Percentiles rank a stretch among this genome's conserved stretches.
Conservation (phyloP, 2,113 vertebrate species). For the Leucopsar rothschildi region DNA sequence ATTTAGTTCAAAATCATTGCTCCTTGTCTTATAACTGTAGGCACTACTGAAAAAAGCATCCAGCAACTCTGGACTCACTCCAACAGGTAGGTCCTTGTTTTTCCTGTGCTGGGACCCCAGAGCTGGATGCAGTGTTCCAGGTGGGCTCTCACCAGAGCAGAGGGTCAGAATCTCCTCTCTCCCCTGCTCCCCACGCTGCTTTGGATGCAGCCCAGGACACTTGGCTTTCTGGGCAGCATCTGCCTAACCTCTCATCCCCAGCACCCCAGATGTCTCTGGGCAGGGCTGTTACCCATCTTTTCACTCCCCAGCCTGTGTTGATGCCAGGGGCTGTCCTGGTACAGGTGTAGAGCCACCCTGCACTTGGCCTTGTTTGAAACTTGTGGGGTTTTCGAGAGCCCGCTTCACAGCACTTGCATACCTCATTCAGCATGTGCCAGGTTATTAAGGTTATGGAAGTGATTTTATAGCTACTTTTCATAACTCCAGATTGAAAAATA, state of each 20-base stretch:
- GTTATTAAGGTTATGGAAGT: neutral
- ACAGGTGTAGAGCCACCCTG: accelerated
- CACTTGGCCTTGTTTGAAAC: neutral
- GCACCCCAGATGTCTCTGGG: neutral
- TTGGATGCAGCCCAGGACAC: neutral
- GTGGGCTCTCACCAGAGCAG: neutral
- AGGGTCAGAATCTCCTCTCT: neutral
- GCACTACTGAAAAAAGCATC: neutral
- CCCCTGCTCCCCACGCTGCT: accelerated
- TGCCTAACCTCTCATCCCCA: neutral
- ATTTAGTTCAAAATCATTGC: neutral
- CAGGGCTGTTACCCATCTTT: accelerated
- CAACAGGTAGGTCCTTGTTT: accelerated
- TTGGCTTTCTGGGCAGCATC: neutral
- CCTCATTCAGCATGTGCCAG: neutral
- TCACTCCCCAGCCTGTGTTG: neutral
- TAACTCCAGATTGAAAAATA: neutral
- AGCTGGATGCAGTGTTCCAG: too few relatives aligned
- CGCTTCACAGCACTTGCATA: neutral
- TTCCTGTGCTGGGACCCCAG: neutral
- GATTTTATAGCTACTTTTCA: neutral
- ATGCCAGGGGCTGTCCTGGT: accelerated
- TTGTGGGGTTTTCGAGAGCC: accelerated
- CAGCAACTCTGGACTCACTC: accelerated
- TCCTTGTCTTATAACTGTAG: too few relatives aligned